Evolutionary conservation across 2,113 vertebrate species (phyloP).

Genomic region (Podarcis cretensis): DNA sequence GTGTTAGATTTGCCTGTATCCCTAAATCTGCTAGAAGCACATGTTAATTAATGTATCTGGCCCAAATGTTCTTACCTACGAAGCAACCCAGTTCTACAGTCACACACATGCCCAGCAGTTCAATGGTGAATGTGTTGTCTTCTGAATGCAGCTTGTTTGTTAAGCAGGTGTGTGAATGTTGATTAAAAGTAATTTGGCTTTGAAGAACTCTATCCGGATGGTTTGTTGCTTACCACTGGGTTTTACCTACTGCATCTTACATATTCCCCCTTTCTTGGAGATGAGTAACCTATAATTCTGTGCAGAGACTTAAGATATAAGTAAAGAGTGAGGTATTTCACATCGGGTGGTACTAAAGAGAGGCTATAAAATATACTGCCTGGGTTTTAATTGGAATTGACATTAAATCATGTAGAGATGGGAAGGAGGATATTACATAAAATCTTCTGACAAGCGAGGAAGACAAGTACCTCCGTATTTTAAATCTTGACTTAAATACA

Average conservation of each 20-base stretch:
- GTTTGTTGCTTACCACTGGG: neutral
- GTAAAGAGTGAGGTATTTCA: slow-evolving; percentile 8
- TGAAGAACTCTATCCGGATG: neutral
- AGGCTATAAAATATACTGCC: slow-evolving; percentile 9
- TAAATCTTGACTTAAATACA: slow-evolving; percentile 3
- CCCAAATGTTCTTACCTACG: no score
- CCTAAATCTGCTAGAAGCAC: no score
- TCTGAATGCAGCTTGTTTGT: neutral
- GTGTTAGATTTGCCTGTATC: no score
- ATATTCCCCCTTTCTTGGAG: neutral
- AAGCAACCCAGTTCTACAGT: neutral
- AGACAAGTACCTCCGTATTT: slow-evolving; percentile 15
- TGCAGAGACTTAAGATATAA: neutral
- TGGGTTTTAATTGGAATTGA: slow-evolving; percentile 37
- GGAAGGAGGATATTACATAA: slow-evolving; percentile 20
- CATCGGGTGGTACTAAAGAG: neutral
- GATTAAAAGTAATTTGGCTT: neutral
- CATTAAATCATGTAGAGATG: slow-evolving; percentile 12
- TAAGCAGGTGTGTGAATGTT: neutral
- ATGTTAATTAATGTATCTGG: no score
- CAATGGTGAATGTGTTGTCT: neutral
- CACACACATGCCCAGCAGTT: neutral
- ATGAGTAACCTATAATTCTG: slow-evolving; percentile 6
- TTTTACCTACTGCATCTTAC: neutral
- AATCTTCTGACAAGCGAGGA: slow-evolving; percentile 14